Evolutionary conservation across 2,113 vertebrate genomes (phyloP), one percentile per base, ranked within the genome.

Genomic region (Chamaea fasciata): DNA sequence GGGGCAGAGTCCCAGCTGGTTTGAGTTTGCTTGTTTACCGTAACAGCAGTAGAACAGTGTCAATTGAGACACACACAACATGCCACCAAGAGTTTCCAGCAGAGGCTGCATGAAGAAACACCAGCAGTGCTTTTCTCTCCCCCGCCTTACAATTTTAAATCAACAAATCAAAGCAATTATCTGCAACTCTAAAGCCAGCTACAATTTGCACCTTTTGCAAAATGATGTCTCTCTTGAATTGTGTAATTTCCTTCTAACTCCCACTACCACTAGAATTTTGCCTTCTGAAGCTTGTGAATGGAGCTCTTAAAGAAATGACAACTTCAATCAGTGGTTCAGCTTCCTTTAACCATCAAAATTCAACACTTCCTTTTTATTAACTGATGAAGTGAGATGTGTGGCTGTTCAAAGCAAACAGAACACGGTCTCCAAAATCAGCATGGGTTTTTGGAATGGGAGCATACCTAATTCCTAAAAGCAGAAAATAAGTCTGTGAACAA

Each of bases 141-240:
- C 3, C 31, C 4, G 2, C 24, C 4, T 26, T 28, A 57, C 31
- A 90, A 62, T 83, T 80, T 76, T 71, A 86, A 95, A 49, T 52
- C 69, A 93, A 96, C 39, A 94, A 87, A 96, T 27, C 68, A 81
- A 93, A 90, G 65, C 56, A 94, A 81, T 93, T 86, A 86, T 78
- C 85, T 83, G 39, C 26, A 41, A 20, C 60, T 78, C 60, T 83
- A 68, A 90, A 92, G 60, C 28, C 68, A 60, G 35, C 39, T 93
- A 39, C 89, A 90, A 93, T 94, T 87, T 81, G 60, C 49, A 94
- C 64, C 53, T 96, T 91, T 71, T 68, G 41, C 87, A 75, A 47
- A 87, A 88, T 52, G 82, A 65, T 52, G 9, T 59, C 70, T 95
- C 78, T 74, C 68, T 56, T 86, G 52, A 94, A 77, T 75, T 15